phyloP scores from a whole-genome alignment of 2,888 invertebrate genomes.

The Phyllotreta cruciferae region DNA sequence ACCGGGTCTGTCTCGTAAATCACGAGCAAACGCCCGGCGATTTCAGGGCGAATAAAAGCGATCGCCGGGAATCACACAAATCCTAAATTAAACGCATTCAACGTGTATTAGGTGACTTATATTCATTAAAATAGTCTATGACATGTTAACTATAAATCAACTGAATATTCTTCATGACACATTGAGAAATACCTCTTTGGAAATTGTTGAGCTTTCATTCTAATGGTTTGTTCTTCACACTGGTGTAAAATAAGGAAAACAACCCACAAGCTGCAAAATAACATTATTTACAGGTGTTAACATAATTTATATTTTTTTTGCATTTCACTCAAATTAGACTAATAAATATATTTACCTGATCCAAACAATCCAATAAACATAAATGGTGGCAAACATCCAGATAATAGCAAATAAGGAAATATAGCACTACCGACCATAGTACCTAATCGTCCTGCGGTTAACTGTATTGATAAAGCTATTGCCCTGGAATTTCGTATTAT shows the following conservation, averaged over 20 bases:
- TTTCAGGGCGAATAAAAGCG: no score
- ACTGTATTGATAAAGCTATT: slow-evolving; percentile 31
- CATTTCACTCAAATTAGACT: not conserved
- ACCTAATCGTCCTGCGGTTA: slow-evolving; percentile 24
- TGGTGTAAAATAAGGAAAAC: slow-evolving; percentile 18
- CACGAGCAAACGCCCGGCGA: not conserved
- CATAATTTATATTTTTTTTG: not conserved
- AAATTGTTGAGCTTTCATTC: not conserved
- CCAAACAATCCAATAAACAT: slow-evolving; percentile 27
- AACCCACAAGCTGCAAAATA: slow-evolving; percentile 23
- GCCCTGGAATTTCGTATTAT: slow-evolving; percentile 24
- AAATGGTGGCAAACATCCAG: slow-evolving; percentile 33
- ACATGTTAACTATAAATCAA: not conserved
- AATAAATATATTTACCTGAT: slow-evolving; percentile 15
- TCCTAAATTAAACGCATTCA: no score
- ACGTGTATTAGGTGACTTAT: no score
- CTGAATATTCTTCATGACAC: not conserved
- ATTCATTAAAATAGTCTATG: no score
- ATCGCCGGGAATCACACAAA: no score
- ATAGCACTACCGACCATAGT: slow-evolving; percentile 29
- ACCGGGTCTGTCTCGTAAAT: slow-evolving; percentile 11
- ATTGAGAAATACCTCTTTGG: not conserved
- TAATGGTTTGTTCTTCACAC: slow-evolving; percentile 19
- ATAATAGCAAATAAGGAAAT: slow-evolving; percentile 27
- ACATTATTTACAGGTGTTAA: not conserved